Base-by-base conservation (phyloP, 2,113 vertebrate species). In the Embiotoca jacksoni region DNA sequence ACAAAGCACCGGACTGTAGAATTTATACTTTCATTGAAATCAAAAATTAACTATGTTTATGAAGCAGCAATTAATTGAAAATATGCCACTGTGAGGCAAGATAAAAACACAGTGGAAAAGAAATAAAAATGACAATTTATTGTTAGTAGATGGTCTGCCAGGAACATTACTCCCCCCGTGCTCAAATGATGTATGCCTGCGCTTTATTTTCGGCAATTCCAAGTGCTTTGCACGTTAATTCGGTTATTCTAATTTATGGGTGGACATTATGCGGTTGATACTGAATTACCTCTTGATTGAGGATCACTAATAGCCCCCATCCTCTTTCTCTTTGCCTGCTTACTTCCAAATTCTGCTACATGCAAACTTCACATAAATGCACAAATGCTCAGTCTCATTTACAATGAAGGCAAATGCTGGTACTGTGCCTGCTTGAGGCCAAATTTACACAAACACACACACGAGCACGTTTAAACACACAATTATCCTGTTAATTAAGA, bases 201-300 rank as follows among this genome's bases (percentile, higher is more conserved):
- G 64, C 84, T 89, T 90, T 81, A 92, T 85, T 89, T 91, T 81
- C 69, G 63, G 86, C 77, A 80, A 84, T 91, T 90, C 83, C 63
- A 54, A 89, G 77, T 23, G 78, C 87, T 85, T 90, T 85, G 84
- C 79, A 78, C 75, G 15, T 85, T 90, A 89, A 90, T 90, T 88
- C 3, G 32, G 79, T 90, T 89, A 89, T 87, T 90, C 77, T 75
- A 81, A 92, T 89, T 90, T 82, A 91, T 81, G 81, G 80, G 50
- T 61, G 82, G 75, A 76, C 83, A 85, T 90, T 88, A 83, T 86
- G 81, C 61, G 15, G 78, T 64, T 88, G 65, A 85, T 87, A 60
- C 64, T 65, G 82, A 90, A 90, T 91, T 89, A 90, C 66, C 66
- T 74, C 83, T 81, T 83, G 82, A 88, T 71, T 79, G 77, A 89